These are phyloP conservation scores for Polymixis flavicincta DNA, from an alignment of 2,888 invertebrate species.

Conservation along the genomic window DNA sequence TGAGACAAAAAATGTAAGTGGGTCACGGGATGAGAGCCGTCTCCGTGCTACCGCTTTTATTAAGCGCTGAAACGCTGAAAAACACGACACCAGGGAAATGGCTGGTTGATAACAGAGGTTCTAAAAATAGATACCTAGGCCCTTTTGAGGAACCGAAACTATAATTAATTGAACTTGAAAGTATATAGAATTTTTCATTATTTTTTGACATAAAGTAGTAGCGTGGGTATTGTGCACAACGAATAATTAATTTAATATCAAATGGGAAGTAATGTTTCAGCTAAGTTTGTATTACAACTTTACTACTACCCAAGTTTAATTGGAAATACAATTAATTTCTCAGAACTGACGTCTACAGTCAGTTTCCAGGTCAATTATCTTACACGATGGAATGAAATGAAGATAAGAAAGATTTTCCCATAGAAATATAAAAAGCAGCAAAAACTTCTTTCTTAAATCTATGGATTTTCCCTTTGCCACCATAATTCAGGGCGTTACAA, in stretches of 20 bases:
- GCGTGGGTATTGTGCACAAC: background rate
- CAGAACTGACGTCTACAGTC: constrained; percentile 16
- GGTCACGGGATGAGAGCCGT: constrained; percentile 88
- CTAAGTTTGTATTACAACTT: background rate
- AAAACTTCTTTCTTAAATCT: no score
- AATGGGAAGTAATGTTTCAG: constrained; percentile 2
- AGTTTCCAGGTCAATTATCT: constrained; percentile 27
- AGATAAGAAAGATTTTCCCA: constrained; percentile 8
- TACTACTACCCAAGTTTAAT: constrained; percentile 1
- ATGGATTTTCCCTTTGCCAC: background rate
- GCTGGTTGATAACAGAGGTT: constrained; percentile 77
- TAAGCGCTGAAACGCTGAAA: constrained; percentile 84
- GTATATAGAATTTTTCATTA: constrained; percentile 12
- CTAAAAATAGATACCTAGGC: constrained; percentile 81
- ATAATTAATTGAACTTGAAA: constrained; percentile 73
- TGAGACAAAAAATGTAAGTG: constrained; percentile 80
- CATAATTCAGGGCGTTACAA: constrained; percentile 9
- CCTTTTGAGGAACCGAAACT: constrained; percentile 69
- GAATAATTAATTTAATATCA: background rate
- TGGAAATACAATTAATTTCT: constrained; percentile 22
- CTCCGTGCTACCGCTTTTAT: constrained; percentile 77
- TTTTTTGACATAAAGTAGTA: background rate
- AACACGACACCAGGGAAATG: constrained; percentile 70
- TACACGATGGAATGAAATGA: constrained; percentile 13
- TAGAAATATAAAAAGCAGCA: no score